Evolutionary conservation across 1,140 invertebrate genomes (phyloP).

Genomic region (Danaus melanippus): DNA sequence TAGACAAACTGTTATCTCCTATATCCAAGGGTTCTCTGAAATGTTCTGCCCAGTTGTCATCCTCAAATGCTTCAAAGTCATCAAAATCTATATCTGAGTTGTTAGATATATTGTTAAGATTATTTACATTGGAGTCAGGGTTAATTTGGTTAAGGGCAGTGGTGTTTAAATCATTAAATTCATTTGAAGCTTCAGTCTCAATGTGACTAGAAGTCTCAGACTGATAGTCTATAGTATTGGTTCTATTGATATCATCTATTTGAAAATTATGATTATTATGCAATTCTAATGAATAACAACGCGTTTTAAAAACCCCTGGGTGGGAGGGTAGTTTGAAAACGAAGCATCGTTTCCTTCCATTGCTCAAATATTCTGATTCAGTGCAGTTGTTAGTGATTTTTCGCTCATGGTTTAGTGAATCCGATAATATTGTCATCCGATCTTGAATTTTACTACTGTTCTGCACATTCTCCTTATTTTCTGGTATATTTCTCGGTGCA

Average conservation of each 20-base stretch:
- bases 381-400: neutral
- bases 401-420: conserved; percentile 10
- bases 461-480: conserved; percentile 28
- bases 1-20: conserved; percentile 16
- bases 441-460: conserved; percentile 21
- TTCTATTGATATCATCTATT: conserved; percentile 27
- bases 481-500: conserved; percentile 34
- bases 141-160: neutral
- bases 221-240: conserved; percentile 38
- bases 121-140: no score
- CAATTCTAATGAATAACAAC: no score
- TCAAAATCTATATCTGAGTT: no score
- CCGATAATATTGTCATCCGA: conserved; percentile 15
- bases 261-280: conserved; percentile 14
- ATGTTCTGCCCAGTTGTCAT: conserved; percentile 62
- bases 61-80: neutral
- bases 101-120: no score
- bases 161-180: conserved; percentile 35
- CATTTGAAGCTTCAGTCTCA: no score
- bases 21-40: conserved; percentile 56
- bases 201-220: conserved; percentile 29
- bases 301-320: conserved; percentile 1
- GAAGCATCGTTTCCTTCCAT: conserved; percentile 55
- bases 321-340: conserved; percentile 60
- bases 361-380: conserved; percentile 23